Base-by-base conservation (phyloP, 92 coral and sea anemone species). In the Zoanthus gigantus region DNA sequence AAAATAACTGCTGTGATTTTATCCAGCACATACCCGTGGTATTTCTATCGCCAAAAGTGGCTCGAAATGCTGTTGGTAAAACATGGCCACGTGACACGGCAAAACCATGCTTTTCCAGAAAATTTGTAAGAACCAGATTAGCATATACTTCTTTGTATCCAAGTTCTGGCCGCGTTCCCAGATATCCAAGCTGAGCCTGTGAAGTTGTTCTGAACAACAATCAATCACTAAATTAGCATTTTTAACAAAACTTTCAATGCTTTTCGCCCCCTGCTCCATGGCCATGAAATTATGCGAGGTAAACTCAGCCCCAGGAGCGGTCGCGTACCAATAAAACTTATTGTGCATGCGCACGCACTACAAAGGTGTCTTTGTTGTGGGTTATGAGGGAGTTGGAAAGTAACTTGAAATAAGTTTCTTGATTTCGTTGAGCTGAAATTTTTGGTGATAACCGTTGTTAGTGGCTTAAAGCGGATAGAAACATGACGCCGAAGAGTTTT, bases 401-500 rank as follows among this genome's bases (percentile, higher is more conserved):
- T 13, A 28, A 37, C 42, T 81, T 45, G 23, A 81, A 18, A 10
- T 18, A 5, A 42, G 17, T 81, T 66, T 46, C 44, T 11, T 44
- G 44, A 47, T 47, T 30, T 46, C 66, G 32, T n/a, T 15, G 45
- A 6, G 18, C 17, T 42, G 23, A 81, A 45, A 46, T 16, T 23
- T 81, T 13, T 65, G 23, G 75, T 34, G 44, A 66, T 9, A 66
- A 11, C 7, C 23, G 3, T 46, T 16, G 32, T 32, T 53, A 66
- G 75, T 46, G 75, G 46, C 10, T 18, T 17, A 50, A 65, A 44
- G 32, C 44, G 18, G 18, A 13, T 60, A 9, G 31, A 65, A 63
- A 32, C 16, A 81, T 81, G 85, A 66, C 85, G 85, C 85, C 85
- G 74, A 81, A 81, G 85, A 81, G 74, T 45, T 81, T 48, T 4